Conservation (phyloP, 2,113 vertebrate genomes). For the Pandion haliaetus region DNA sequence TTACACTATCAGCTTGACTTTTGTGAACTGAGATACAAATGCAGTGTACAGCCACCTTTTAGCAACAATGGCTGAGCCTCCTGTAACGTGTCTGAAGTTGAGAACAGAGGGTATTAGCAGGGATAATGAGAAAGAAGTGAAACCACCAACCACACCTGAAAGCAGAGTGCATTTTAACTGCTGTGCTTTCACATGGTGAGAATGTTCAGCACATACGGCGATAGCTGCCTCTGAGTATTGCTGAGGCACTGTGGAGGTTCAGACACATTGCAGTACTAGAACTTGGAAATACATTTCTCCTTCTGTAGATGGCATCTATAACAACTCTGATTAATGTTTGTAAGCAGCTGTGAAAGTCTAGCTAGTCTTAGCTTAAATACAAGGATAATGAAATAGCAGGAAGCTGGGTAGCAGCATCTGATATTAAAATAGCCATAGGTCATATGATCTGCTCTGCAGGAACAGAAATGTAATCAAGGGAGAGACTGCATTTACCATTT, state of each 20-base stretch:
- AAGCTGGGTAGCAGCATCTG: background rate
- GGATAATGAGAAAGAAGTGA: background rate
- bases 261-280: background rate
- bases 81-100: background rate
- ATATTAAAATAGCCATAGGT: background rate
- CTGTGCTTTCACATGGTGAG: background rate
- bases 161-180: background rate
- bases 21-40: background rate
- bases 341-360: background rate
- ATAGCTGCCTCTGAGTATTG: background rate
- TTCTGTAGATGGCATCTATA: background rate
- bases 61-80: background rate
- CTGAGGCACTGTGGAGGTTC: background rate
- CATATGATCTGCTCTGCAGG: background rate
- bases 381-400: background rate
- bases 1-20: slow-evolving; percentile 9
- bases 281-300: background rate
- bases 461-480: background rate
- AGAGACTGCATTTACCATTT: background rate
- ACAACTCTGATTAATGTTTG: background rate
- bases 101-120: background rate
- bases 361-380: background rate
- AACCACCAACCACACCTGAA: background rate
- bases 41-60: background rate
- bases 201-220: background rate